Percentiles rank a stretch among this genome's conserved stretches.
Evolutionary conservation across 2,888 invertebrate genomes (phyloP).

Genomic region (Xestia c-nigrum): DNA sequence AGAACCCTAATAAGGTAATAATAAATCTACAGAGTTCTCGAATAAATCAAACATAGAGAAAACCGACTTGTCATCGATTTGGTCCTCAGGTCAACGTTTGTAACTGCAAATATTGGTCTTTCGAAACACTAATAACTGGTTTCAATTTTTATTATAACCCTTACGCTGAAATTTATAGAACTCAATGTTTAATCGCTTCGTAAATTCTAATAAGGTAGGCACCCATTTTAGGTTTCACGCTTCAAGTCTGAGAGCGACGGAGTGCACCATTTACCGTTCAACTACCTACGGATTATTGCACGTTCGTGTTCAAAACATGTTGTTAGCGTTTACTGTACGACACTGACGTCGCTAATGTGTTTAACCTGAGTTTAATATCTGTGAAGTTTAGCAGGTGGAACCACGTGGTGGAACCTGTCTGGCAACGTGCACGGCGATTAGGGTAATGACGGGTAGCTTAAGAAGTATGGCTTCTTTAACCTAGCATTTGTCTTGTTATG

Average conservation of each 20-base stretch:
- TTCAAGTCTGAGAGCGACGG: constrained; percentile 15
- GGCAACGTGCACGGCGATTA: constrained; percentile 15
- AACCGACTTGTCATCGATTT: not conserved
- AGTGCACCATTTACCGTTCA: constrained; percentile 54
- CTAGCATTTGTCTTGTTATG: not conserved
- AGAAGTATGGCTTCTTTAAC: constrained; percentile 36
- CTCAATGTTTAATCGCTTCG: constrained; percentile 3
- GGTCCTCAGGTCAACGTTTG: not conserved
- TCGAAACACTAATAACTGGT: not conserved
- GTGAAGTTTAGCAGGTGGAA: constrained; percentile 28
- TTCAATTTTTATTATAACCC: not conserved
- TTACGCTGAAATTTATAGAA: constrained; percentile 26
- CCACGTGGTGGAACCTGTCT: constrained; percentile 4
- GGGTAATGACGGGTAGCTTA: not conserved
- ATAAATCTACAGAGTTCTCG: not conserved
- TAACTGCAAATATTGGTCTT: not conserved
- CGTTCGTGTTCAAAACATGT: constrained; percentile 43
- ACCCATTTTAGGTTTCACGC: constrained; percentile 42
- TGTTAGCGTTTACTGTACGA: constrained; percentile 21
- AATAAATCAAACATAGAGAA: not conserved
- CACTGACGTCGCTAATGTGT: constrained; percentile 25
- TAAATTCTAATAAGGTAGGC: constrained; percentile 20
- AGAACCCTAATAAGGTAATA: no score
- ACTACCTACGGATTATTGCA: constrained; percentile 40
- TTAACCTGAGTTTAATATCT: constrained; percentile 33